A percentile compares a stretch with the other conserved stretches of the same genome.
These are phyloP conservation scores for Ophion costatus DNA, from an alignment of 2,888 invertebrate genomes.

Conservation along the genomic window DNA sequence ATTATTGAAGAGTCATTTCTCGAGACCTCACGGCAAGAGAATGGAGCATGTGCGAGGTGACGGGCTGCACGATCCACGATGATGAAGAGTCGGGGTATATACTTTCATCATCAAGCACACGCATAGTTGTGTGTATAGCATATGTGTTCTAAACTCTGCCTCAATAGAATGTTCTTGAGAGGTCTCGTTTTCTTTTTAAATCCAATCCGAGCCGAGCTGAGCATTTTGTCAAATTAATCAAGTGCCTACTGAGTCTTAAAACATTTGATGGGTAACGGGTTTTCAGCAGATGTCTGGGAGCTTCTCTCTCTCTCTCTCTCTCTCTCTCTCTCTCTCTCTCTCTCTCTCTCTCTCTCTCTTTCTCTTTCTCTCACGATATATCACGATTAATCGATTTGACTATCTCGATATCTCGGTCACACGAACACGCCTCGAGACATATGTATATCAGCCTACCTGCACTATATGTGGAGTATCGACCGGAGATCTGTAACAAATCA, in stretches of 20 bases:
- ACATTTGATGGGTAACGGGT: constrained; percentile 42
- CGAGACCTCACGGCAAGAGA: no score
- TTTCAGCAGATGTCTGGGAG: constrained; percentile 45
- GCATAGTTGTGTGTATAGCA: no score
- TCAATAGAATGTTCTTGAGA: constrained; percentile 4
- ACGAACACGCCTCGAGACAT: constrained; percentile 9
- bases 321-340: neutral
- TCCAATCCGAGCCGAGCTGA: constrained; percentile 42
- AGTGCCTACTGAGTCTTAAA: constrained; percentile 3
- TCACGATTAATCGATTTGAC: constrained; percentile 55
- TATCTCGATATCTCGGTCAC: constrained; percentile 52
- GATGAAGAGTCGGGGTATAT: no score
- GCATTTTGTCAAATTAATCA: constrained; percentile 50
- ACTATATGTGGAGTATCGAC: constrained; percentile 1
- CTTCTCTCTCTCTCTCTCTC: constrained; percentile 11
- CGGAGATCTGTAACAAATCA: constrained; percentile 46
- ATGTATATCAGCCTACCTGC: neutral
- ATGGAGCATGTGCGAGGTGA: no score
- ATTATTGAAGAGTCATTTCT: neutral
- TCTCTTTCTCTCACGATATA: constrained; percentile 40
- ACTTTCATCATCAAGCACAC: no score
- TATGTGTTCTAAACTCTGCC: neutral
- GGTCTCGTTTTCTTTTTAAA: constrained; percentile 21
- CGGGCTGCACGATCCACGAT: no score
- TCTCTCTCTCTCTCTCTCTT: neutral